Conservation (phyloP, 2,113 vertebrate species). For the Epinephelus fuscoguttatus region DNA sequence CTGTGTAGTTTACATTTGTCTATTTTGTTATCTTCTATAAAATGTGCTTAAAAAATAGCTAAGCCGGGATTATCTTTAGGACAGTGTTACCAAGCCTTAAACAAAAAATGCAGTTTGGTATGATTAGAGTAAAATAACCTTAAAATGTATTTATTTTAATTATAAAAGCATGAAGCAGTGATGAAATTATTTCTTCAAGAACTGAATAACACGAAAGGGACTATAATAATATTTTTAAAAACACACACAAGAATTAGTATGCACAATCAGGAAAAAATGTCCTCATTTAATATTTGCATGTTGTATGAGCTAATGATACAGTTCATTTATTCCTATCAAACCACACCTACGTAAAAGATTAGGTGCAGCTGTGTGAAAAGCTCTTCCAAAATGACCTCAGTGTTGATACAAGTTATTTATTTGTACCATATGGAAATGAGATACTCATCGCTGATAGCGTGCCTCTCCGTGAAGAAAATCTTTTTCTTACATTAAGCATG, state of each 20-base stretch:
- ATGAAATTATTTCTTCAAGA: neutral
- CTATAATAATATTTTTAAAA: no score
- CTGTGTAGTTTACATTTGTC: conserved; percentile 12
- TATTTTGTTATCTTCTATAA: neutral
- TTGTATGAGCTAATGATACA: neutral
- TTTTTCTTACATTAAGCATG: neutral
- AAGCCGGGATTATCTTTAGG: conserved; percentile 7
- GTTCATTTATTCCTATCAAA: conserved; percentile 29
- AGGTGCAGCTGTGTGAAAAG: conserved; percentile 2
- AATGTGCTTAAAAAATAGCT: conserved; percentile 1
- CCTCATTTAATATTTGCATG: neutral
- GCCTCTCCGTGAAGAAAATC: neutral
- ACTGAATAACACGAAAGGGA: neutral
- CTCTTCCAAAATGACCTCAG: conserved; percentile 4
- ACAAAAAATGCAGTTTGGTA: neutral
- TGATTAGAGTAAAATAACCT: neutral
- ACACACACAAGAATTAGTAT: neutral
- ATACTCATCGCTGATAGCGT: neutral
- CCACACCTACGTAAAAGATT: conserved; percentile 32
- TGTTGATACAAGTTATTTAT: conserved; percentile 9
- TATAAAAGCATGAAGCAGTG: neutral
- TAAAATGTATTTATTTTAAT: neutral
- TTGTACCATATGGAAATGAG: conserved; percentile 3
- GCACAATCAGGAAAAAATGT: no score
- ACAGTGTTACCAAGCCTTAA: neutral